Evolutionary conservation across 92 coral and sea anemone genomes (phyloP).

Genomic region (Phenganax marumi): DNA sequence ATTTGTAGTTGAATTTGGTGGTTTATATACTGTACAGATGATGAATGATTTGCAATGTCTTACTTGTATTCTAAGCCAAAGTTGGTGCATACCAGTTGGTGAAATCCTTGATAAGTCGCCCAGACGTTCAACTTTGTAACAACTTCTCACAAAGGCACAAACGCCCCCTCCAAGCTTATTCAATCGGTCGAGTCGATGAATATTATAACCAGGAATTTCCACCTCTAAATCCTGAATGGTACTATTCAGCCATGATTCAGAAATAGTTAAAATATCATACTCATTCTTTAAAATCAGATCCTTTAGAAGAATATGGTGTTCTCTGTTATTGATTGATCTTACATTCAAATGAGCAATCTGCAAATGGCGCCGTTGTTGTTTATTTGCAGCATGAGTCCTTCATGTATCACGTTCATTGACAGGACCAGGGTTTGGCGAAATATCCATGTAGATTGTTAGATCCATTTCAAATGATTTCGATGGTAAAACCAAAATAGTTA

Average conservation of each 20-base stretch:
- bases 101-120: slow-evolving; percentile 4
- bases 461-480: slow-evolving; percentile 40
- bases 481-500: slow-evolving; percentile 36
- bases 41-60: no score
- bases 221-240: not conserved
- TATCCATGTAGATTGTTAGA: slow-evolving; percentile 13
- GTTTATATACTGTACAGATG: no score
- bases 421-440: not conserved
- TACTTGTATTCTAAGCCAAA: slow-evolving; percentile 49
- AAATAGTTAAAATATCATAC: slow-evolving; percentile 21
- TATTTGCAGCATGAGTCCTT: slow-evolving; percentile 3
- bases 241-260: slow-evolving; percentile 14
- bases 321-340: not conserved
- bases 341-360: not conserved
- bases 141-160: not conserved
- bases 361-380: slow-evolving; percentile 31
- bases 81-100: slow-evolving; percentile 29
- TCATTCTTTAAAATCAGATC: not conserved
- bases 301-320: not conserved
- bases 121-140: not conserved
- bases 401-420: not conserved
- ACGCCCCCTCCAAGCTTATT: slow-evolving; percentile 7
- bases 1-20: slow-evolving; percentile 27
- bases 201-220: slow-evolving; percentile 16
- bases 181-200: not conserved